phyloP scores from a whole-genome alignment of 2,113 vertebrate species.

The Petrocephalus microphthalmus region DNA sequence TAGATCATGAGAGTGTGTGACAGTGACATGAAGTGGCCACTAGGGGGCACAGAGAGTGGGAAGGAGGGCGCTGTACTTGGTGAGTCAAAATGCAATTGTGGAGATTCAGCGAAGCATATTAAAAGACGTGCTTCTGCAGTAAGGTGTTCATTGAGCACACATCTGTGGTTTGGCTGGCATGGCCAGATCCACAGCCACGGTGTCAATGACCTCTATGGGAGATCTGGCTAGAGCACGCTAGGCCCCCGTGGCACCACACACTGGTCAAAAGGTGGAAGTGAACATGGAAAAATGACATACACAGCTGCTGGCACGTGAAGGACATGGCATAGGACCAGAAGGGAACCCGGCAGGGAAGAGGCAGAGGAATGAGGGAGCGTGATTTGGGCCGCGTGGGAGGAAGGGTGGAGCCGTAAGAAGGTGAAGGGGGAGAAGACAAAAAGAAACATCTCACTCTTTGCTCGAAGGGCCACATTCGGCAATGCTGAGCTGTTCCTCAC shows the following conservation, averaged over 20 bases:
- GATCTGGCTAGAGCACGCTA: background rate
- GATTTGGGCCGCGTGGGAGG: background rate
- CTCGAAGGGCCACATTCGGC: constrained; percentile 78
- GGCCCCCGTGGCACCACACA: background rate
- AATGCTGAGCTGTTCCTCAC: constrained; percentile 79
- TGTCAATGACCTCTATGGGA: background rate
- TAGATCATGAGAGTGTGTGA: background rate
- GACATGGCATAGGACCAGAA: background rate
- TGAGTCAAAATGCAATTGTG: background rate
- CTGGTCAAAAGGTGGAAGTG: constrained; percentile 26
- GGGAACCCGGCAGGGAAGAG: background rate
- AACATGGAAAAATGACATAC: background rate
- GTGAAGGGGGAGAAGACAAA: background rate
- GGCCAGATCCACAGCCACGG: constrained; percentile 1
- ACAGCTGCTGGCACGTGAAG: background rate
- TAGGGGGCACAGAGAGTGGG: background rate
- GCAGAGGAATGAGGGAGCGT: background rate
- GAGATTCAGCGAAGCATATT: background rate
- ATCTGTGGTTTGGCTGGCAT: background rate
- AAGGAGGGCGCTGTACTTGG: background rate
- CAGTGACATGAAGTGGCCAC: background rate
- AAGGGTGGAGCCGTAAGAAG: background rate
- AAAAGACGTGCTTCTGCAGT: background rate
- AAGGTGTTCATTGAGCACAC: background rate
- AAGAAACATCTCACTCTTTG: constrained; percentile 69